Conservation (phyloP, 2,797 vertebrate genomes). For the Paguma larvata region DNA sequence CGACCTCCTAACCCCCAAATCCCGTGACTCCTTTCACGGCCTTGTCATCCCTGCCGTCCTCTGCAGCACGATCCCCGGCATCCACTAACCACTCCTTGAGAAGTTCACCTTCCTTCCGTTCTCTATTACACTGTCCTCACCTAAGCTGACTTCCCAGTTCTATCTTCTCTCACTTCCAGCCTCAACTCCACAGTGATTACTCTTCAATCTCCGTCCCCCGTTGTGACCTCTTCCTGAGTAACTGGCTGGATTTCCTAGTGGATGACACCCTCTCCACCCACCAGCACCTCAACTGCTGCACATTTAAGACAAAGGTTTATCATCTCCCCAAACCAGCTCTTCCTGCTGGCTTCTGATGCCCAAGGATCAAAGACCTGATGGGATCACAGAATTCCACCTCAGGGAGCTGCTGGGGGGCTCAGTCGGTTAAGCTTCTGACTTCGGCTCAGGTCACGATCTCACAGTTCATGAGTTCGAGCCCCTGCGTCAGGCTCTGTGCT, state of each 20-base stretch:
- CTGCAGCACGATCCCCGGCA: background rate
- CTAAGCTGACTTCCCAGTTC: background rate
- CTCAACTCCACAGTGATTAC: background rate
- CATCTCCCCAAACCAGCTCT: background rate
- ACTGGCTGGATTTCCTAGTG: background rate
- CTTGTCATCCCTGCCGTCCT: background rate
- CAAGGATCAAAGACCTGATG: background rate
- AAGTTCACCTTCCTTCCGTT: background rate
- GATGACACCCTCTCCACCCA: background rate
- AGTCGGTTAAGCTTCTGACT: too few relatives aligned
- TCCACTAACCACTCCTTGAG: background rate
- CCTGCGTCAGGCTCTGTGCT: too few relatives aligned
- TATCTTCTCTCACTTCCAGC: background rate
- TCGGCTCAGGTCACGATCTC: too few relatives aligned
- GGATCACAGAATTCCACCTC: slow-evolving; percentile 34
- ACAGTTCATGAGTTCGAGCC: too few relatives aligned
- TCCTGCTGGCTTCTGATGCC: background rate
- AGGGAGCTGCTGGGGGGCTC: too few relatives aligned
- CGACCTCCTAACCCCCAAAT: background rate
- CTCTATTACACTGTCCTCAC: background rate
- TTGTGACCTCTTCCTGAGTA: background rate
- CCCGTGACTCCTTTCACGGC: background rate
- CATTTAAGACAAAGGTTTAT: background rate
- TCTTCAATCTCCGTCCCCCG: background rate
- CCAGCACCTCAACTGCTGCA: background rate